Base-by-base conservation (phyloP, 2,113 vertebrate species). In the Eurystomus gularis region DNA sequence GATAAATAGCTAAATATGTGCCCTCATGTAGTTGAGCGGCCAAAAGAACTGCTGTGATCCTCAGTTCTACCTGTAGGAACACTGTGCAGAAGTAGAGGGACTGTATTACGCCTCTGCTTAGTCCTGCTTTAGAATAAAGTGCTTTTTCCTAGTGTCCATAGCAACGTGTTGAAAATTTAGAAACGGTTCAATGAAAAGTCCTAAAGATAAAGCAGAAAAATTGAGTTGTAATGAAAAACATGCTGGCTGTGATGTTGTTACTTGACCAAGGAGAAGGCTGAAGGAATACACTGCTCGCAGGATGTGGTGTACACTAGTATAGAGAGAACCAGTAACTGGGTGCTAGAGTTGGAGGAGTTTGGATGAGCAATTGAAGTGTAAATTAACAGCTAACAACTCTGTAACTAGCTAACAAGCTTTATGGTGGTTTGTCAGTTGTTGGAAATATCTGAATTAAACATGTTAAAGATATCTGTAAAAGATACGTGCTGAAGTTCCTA, bases 161-260 rank as follows among this genome's bases (percentile, higher is more conserved):
- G 95, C 93, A 97, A 85, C 87, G 5, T 10, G 26, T 13, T 84
- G 40, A 72, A 91, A 85, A 93, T 64, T 79, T 79, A 89, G 89
- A 79, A 89, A 35, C 2, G 2, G 24, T 78, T 87, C 77, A 31
- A 2, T 71, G 48, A 79, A 40, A 79, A 94, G 77, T 93, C 70
- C 55, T 79, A 20, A 73, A 76, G 88, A 90, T 85, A 92, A 87
- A 84, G 65, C 42, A 88, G 55, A 76, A 94, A 55, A 89, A 81
- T 8, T 91, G 5, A 9, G 37, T 89, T 55, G 25, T 82, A 31
- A 54, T 52, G 64, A 57, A 73, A 82, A 80, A 31, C 33, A 21
- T 23, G 28, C 48, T 33, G 51, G 26, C 37, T 37, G 31, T 49
- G 35, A 0, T 58, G 17, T 81, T 52, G 13, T 75, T 55, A 16